phyloP scores from a whole-genome alignment of 2,797 vertebrate species.

The Nyctibius grandis region DNA sequence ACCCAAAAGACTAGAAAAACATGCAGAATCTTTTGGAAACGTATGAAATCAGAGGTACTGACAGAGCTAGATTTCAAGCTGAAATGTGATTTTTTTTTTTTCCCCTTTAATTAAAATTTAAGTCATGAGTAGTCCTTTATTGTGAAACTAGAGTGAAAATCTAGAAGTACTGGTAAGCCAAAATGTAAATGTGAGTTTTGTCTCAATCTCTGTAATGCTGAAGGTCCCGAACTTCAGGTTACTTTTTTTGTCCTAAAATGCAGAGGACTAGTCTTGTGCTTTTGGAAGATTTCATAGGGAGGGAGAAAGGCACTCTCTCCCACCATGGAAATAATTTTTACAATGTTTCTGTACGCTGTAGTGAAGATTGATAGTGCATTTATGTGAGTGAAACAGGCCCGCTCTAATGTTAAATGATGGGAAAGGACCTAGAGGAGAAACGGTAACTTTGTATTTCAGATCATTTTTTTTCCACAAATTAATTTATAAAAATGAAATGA shows the following conservation, averaged over 20 bases:
- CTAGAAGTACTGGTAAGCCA: background rate
- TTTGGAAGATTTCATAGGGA: background rate
- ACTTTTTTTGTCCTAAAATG: background rate
- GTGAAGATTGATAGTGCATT: background rate
- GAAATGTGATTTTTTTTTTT: no score
- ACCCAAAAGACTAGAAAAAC: background rate
- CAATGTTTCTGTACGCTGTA: background rate
- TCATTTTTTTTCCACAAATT: background rate
- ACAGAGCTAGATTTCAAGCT: background rate
- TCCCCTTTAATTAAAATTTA: background rate
- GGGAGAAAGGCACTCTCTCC: background rate
- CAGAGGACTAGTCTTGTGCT: background rate
- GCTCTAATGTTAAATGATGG: rapidly evolving
- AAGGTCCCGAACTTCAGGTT: background rate
- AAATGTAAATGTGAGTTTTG: background rate
- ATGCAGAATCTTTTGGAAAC: background rate
- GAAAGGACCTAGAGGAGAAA: background rate
- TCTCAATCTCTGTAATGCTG: background rate
- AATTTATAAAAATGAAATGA: background rate
- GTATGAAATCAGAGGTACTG: background rate
- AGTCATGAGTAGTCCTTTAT: background rate
- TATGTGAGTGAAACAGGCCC: background rate
- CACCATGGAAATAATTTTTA: background rate
- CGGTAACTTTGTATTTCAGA: background rate
- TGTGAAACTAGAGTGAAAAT: background rate